Evolutionary conservation across 2,797 vertebrate genomes (phyloP), one percentile per base, ranked within the genome.

Genomic region (Pagetopsis macropterus): DNA sequence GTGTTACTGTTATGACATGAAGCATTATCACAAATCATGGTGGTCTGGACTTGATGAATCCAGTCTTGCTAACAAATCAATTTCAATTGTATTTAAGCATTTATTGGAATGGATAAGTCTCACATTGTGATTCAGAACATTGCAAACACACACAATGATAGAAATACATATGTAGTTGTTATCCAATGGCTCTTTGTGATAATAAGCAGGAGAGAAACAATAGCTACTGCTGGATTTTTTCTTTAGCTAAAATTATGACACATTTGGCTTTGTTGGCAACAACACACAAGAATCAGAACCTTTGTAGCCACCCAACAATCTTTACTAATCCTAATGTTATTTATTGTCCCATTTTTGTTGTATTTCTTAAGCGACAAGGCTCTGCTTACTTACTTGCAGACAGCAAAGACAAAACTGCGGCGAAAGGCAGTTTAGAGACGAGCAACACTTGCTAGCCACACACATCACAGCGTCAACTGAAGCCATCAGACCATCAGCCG

Each of bases 51-150:
- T 61, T 75, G 48, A 61, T 64, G 5, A 75, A 75, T 81, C 74
- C 71, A 50, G 52, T 52, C 21, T 7, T 3, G 64, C 37, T 23
- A 33, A 70, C 27, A 82, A 84, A 87, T 88, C 63, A 0, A 78
- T 87, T 77, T 46, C 50, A 81, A 82, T 76, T 78, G 66, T 55
- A 70, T 85, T 84, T 87, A 75, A 72, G 69, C 66, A 72, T 77
- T 76, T 60, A 78, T 72, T 75, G 19, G 37, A 46, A 84, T 84
- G 78, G 46, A 84, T 83, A 78, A 4, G 52, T 79, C 51, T 74
- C 55, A 64, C 61, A 70, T 79, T 43, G n/a, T 45, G 56, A 62
- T 70, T 76, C 27, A 33, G 65, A 54, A 27, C 27, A 27, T 27
- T 27, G 33, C 45, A 81, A 16, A 41, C 27, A 84, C 56, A 69